phyloP scores from a whole-genome alignment of 2,888 invertebrate genomes.

The Seira sanloemensis region DNA sequence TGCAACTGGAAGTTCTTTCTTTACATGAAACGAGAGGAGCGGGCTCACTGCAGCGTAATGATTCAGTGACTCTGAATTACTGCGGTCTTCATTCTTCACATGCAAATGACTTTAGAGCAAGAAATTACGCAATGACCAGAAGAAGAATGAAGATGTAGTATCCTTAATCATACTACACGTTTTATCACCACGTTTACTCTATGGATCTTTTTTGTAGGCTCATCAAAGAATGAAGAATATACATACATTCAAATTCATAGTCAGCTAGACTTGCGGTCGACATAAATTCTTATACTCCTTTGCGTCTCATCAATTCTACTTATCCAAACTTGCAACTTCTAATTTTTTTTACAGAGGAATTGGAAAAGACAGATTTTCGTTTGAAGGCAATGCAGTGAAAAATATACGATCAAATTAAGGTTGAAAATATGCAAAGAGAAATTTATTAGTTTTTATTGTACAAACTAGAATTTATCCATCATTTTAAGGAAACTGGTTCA shows the following conservation, averaged over 20 bases:
- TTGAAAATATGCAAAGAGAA: background rate
- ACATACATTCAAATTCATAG: background rate
- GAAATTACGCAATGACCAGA: background rate
- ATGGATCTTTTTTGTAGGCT: too few species aligned
- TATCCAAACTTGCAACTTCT: background rate
- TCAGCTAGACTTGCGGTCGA: constrained; percentile 50
- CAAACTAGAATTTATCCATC: background rate
- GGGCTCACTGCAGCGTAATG: background rate
- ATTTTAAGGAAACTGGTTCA: constrained; percentile 48
- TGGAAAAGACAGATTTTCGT: background rate
- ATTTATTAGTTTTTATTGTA: background rate
- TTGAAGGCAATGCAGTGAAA: constrained; percentile 17
- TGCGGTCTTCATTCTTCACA: background rate
- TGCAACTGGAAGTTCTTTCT: background rate
- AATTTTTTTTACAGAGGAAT: background rate
- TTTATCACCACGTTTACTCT: background rate
- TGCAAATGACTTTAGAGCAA: background rate
- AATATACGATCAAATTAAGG: constrained; percentile 8
- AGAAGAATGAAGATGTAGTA: background rate
- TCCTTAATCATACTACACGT: background rate
- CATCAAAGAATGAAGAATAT: background rate
- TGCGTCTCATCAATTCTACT: background rate
- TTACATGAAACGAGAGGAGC: background rate
- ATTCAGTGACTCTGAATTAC: background rate
- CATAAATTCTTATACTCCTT: constrained; percentile 23